Evolutionary conservation across 2,888 invertebrate genomes (phyloP).

Genomic region (Lasioglossum morio): DNA sequence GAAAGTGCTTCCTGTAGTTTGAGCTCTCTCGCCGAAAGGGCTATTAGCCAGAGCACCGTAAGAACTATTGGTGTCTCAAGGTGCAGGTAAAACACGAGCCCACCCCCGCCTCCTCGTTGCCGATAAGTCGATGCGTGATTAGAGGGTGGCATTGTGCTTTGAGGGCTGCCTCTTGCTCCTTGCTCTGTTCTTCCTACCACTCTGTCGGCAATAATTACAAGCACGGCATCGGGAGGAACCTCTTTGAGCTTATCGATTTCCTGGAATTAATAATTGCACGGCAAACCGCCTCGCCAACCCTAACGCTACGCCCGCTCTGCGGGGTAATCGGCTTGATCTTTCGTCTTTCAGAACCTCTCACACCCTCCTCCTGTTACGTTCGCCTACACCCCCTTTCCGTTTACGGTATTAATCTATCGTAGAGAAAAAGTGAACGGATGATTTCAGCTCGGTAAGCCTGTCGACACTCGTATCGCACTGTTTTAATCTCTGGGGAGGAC

Average conservation of each 20-base stretch:
- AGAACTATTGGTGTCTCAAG: constrained; percentile 58
- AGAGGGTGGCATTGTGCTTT: constrained; percentile 83
- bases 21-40: constrained; percentile 53
- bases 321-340: constrained; percentile 69
- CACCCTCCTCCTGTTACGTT: background rate
- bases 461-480: constrained; percentile 21
- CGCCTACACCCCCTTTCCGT: constrained; percentile 17
- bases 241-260: constrained; percentile 84
- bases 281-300: constrained; percentile 54
- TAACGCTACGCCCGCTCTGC: constrained; percentile 55
- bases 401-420: constrained; percentile 56
- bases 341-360: constrained; percentile 50
- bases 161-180: constrained; percentile 69
- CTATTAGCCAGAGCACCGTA: constrained; percentile 52
- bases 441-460: constrained; percentile 52
- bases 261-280: constrained; percentile 83
- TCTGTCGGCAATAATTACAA: constrained; percentile 82
- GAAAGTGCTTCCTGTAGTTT: constrained; percentile 75
- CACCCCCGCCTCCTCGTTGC: constrained; percentile 68
- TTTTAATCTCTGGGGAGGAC: background rate
- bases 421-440: constrained; percentile 53
- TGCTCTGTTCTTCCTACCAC: constrained; percentile 64
- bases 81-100: constrained; percentile 65
- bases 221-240: constrained; percentile 72
- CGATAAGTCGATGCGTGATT: constrained; percentile 84